Evolutionary conservation across 37 sponge, comb jelly and placozoan species (phyloP).

Genomic region (Tethya wilhelma): DNA sequence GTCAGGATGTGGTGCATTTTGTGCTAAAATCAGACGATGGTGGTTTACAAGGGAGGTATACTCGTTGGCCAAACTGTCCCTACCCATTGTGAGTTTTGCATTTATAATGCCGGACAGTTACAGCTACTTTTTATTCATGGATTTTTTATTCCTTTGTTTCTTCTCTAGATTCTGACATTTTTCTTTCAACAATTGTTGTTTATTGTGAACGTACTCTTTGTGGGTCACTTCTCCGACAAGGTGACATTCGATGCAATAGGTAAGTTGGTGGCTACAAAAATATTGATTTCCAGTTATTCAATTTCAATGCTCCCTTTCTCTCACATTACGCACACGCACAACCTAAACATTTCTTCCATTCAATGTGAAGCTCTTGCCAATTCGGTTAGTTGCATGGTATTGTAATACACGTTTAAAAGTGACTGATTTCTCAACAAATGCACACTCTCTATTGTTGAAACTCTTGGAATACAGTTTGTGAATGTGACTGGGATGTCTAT

Average conservation of each 20-base stretch:
- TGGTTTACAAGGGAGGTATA: constrained; percentile 13
- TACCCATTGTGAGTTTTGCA: constrained; percentile 10
- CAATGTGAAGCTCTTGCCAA: constrained; percentile 5
- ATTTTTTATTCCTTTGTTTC: background rate
- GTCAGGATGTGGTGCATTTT: too few species aligned
- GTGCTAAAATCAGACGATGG: too few species aligned
- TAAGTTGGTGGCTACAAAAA: background rate
- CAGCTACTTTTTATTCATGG: background rate
- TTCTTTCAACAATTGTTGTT: constrained; percentile 36
- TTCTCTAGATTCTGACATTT: constrained; percentile 5
- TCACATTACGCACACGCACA: background rate
- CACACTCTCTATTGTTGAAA: too few species aligned
- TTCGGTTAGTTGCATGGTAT: background rate
- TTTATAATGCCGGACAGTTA: background rate
- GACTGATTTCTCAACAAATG: too few species aligned
- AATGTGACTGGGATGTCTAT: constrained; percentile 63
- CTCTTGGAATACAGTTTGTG: too few species aligned
- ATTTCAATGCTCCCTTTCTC: background rate
- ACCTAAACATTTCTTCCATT: background rate
- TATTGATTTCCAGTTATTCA: background rate
- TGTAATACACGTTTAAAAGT: too few species aligned
- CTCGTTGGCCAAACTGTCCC: background rate
- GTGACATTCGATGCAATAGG: constrained; percentile 49
- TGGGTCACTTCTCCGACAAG: constrained; percentile 45
- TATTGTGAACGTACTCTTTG: constrained; percentile 35